Base-by-base conservation (phyloP, 2,797 vertebrate species). In the Anniella stebbinsi region DNA sequence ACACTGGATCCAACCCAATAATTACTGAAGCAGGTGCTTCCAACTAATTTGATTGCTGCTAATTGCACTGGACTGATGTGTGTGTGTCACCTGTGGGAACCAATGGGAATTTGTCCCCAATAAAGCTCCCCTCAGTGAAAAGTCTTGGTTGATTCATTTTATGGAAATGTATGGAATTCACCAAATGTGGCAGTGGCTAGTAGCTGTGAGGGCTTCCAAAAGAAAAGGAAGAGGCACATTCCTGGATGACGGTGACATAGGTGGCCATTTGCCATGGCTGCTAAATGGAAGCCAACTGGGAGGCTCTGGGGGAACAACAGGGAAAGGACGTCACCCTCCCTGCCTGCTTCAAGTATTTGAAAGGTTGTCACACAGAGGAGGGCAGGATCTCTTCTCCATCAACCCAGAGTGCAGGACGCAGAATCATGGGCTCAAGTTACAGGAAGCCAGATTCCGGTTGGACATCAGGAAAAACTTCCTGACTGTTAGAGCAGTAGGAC, bases 11-110 rank as follows among this genome's bases (percentile, higher is more conserved):
- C 60, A 63, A 63, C 60, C 54, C 54, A 54, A 57, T 13, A 13
- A 54, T 95, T 13, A 91, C 97, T 1, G 98, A 99, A 96, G 97
- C 98, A 81, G 89, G 89, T 91, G 98, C n/a, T n/a, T 69, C 25
- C 33, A 33, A 33, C 69, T n/a, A n/a, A 13, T 72, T n/a, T 36
- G 33, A 36, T 69, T 28, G 2, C 21, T n/a, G 70, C 70, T 17
- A n/a, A 15, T 3, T 72, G 12, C 12, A n/a, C 10, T 69, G 28
- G 30, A 69, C 4, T 48, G 25, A 23, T 11, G 38, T 25, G 21
- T 41, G 21, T 41, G 38, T 9, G 38, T 23, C 10, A 23, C 7
- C 38, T 76, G 38, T 76, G 38, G 38, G 73, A 76, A 21, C n/a
- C 9, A n/a, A 12, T 36, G 33, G 3, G 33, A 9, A n/a, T 72